Evolutionary conservation across 2,888 invertebrate species (phyloP).

Genomic region (Tinea trinotella): DNA sequence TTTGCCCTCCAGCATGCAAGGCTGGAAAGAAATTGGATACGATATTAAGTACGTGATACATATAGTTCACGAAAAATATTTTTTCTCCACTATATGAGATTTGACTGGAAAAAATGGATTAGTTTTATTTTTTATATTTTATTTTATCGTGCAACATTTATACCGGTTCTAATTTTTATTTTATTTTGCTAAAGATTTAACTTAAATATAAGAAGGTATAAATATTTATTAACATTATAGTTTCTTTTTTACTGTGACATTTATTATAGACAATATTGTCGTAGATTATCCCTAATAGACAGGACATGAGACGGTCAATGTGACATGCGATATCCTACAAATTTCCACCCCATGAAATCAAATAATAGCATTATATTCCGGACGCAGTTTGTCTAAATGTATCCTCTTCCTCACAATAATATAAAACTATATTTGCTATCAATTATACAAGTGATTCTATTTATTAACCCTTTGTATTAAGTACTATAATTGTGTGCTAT

Average conservation of each 20-base stretch:
- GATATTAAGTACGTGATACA: slow-evolving; percentile 16
- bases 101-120: neutral
- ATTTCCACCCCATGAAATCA: slow-evolving; percentile 45
- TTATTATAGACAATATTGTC: slow-evolving; percentile 47
- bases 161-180: too few relatives aligned
- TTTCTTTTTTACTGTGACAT: neutral
- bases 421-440: neutral
- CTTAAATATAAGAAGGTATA: too few relatives aligned
- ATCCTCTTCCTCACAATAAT: neutral
- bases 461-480: too few relatives aligned
- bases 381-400: slow-evolving; percentile 25
- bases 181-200: too few relatives aligned
- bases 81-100: neutral
- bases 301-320: slow-evolving; percentile 47
- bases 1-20: slow-evolving; percentile 6
- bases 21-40: slow-evolving; percentile 10
- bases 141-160: too few relatives aligned
- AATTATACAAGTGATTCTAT: too few relatives aligned
- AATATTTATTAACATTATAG: too few relatives aligned
- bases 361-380: slow-evolving; percentile 50
- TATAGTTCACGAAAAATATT: neutral
- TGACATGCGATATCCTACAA: slow-evolving; percentile 47
- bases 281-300: slow-evolving; percentile 49
- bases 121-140: too few relatives aligned
- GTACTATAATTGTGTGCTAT: too few relatives aligned